Base-by-base conservation (phyloP, 1,140 invertebrate genomes). In the Conus ventricosus region DNA sequence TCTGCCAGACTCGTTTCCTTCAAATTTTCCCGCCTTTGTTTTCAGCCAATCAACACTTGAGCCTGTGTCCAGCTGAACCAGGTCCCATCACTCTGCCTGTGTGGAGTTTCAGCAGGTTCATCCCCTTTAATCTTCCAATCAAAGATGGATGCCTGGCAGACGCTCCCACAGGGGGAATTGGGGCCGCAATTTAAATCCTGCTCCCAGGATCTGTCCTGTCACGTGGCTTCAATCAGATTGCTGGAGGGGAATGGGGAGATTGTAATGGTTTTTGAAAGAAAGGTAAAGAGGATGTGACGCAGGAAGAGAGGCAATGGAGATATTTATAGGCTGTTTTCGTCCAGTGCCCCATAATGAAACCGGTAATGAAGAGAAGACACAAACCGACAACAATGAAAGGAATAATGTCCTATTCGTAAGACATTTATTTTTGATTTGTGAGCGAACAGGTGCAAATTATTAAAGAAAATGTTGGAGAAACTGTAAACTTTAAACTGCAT, bases 61-160 rank as follows among this genome's bases (percentile, higher is more conserved):
- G 67, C 4, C 67, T 8, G 23, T 75, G 67, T 25, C 67, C 67
- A 75, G 67, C 67, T 75, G 67, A 1, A n/a, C 13, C 67, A 20
- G 23, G 67, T 75, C 4, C 67, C 67, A 75, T 75, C 13, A 75
- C 67, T 75, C 67, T 17, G 20, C 23, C 67, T 7, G 67, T 75
- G n/a, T 20, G 20, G 67, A 25, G 67, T 75, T 75, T 15, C 23
- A 75, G 20, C 67, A 7, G 67, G 13, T 75, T 25, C 67, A 20
- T 75, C 6, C 67, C 67, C 67, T 75, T 75, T 75, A 75, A 75
- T 75, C 67, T 75, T 75, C 67, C 67, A 75, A 75, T 75, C 67
- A 75, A 75, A 75, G 67, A 75, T 75, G 13, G 67, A 75, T 75
- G 67, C 67, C 20, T 75, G 67, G 67, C 67, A 75, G 67, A 20